Evolutionary conservation across 2,797 vertebrate species (phyloP), one percentile per base, ranked within the genome.

Genomic region (Acanthornis magna): DNA sequence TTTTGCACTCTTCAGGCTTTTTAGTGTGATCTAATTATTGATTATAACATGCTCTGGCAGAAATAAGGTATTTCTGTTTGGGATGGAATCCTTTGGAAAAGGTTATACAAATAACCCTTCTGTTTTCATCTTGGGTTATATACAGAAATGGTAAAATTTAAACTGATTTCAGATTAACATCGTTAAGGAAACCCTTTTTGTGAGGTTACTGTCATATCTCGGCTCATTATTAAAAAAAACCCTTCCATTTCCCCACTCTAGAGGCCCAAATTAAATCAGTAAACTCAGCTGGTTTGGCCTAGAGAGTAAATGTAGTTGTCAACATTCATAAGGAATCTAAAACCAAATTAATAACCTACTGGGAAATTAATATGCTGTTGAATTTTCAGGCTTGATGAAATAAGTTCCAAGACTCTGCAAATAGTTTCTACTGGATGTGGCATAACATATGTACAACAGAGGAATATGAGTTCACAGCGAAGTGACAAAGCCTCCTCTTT

Each of bases 221-320:
- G 84, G 73, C 70, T 92, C 82, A 85, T 94, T 92, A 89, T 90
- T 81, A 43, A 84, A 29, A 85, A 95, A 93, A 85, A 62, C 7
- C 55, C 55, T 85, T 92, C 66, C 32, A 62, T 91, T 85, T 87
- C 63, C n/a, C 22, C 36, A 50, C 92, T 93, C 94, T 26, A 48
- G 94, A 94, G 94, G 32, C 91, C 36, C 61, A 85, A 89, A 96
- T 96, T 96, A 95, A 95, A 93, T 96, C 91, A 94, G 87, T 83
- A 90, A 89, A 94, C 54, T 88, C 70, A 67, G 76, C 85, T 61
- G 65, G 55, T 77, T 92, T 83, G 94, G 79, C 81, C 89, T 86
- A 42, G 75, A 74, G 91, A 96, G 68, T 89, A 34, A 85, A 65
- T 74, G 85, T 86, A 82, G 80, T 93, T 95, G 94, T 97, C 95